Evolutionary conservation across 2,888 invertebrate genomes (phyloP).

Genomic region (Trichogramma evanescens): DNA sequence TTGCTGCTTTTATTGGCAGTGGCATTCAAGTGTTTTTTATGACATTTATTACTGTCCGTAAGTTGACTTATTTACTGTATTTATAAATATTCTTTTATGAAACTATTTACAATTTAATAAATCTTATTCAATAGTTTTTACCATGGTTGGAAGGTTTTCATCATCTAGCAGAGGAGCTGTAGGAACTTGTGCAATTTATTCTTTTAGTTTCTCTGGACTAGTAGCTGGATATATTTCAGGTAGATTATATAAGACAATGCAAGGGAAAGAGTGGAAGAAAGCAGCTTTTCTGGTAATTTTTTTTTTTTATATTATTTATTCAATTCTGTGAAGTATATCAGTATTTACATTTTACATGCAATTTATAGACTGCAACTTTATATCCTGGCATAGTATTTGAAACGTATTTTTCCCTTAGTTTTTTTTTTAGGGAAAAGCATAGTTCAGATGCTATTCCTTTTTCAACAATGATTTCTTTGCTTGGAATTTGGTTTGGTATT

Average conservation of each 20-base stretch:
- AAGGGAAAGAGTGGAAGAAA: constrained; percentile 86
- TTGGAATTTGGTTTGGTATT: constrained; percentile 94
- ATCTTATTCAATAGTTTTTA: constrained; percentile 66
- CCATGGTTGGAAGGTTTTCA: constrained; percentile 97
- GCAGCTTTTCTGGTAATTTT: constrained; percentile 66
- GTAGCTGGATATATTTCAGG: constrained; percentile 94
- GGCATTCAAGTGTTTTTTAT: constrained; percentile 95
- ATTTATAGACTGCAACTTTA: constrained; percentile 73
- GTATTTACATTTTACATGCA: constrained; percentile 33
- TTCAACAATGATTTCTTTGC: constrained; percentile 87
- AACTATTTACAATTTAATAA: constrained; percentile 5
- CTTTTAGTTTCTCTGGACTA: constrained; percentile 94
- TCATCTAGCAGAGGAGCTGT: constrained; percentile 95
- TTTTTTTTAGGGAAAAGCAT: constrained; percentile 96
- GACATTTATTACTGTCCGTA: constrained; percentile 91
- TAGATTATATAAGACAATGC: constrained; percentile 93
- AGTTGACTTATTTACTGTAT: constrained; percentile 41
- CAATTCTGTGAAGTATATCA: neutral
- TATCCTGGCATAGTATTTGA: constrained; percentile 91
- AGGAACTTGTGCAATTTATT: constrained; percentile 91
- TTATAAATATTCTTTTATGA: constrained; percentile 1
- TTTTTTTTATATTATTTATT: neutral
- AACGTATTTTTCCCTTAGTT: constrained; percentile 90
- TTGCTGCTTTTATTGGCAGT: constrained; percentile 89
- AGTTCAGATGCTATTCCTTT: constrained; percentile 98